Base-by-base conservation (phyloP, 1,140 invertebrate species). In the Caenorhabditis brenneri region DNA sequence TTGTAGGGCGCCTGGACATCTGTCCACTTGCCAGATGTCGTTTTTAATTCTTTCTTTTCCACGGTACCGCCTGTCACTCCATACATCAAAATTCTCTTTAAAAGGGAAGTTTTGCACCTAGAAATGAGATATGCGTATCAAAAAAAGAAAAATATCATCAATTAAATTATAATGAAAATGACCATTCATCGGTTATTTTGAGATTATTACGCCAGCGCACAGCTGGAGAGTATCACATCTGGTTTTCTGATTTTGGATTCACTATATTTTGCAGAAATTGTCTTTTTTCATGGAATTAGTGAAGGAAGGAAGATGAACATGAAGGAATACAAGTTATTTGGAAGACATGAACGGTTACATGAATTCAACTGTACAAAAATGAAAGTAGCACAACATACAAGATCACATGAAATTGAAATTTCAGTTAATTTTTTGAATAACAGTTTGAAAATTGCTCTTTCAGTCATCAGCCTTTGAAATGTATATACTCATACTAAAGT, bases 21-120 rank as follows among this genome's bases (percentile, higher is more conserved):
- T 42, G 7, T 27, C 19, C 1, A 74, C 6, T 46, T 27, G 19
- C 53, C 53, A 58, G 53, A 15, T 42, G n/a, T 74, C 36, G 10
- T 31, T 65, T 15, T 15, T n/a, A n/a, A n/a, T n/a, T n/a, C n/a
- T n/a, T n/a, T 16, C 36, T 74, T 74, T 74, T 42, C 16, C 29
- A 42, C 65, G 65, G 36, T 74, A 74, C 65, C 65, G 65, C 19
- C 36, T 46, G 65, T 42, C 65, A 74, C 65, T 74, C 58, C 33
- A 65, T 33, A 33, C 58, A 65, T 65, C 58, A 65, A 65, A 55
- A 55, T 33, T 65, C 36, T 33, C 29, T 65, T 19, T 36, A n/a
- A 36, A 36, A 36, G 24, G 9, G 31, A 55, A n/a, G 53, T 19
- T 55, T 55, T 55, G 51, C 6, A 55, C 27, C 22, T 27, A 4